phyloP scores from a whole-genome alignment of 2,797 vertebrate species.

The Vespertilio murinus region DNA sequence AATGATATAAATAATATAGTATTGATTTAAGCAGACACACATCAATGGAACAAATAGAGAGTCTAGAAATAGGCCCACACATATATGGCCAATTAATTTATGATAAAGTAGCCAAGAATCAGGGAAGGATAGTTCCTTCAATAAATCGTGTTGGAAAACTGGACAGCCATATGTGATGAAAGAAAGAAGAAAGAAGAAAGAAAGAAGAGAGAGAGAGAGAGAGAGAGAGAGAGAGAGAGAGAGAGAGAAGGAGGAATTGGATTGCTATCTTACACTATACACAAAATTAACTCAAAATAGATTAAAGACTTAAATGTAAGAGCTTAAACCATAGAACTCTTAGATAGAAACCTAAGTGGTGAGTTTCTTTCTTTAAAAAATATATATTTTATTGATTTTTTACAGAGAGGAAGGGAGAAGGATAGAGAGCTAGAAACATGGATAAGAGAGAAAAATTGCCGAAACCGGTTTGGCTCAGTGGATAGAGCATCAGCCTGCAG shows the following conservation, averaged over 20 bases:
- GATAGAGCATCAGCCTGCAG: too few species aligned
- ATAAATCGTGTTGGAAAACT: background rate
- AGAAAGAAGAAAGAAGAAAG: too few species aligned
- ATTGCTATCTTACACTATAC: background rate
- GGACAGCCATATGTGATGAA: background rate
- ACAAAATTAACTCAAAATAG: background rate
- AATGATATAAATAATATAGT: background rate
- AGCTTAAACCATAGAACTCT: background rate
- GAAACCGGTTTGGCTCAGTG: too few species aligned
- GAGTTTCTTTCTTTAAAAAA: background rate
- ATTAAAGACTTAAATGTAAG: background rate
- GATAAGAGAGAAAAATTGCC: too few species aligned
- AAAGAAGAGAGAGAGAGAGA: background rate
- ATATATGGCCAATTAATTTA: too few species aligned
- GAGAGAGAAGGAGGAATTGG: background rate
- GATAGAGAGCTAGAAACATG: too few species aligned
- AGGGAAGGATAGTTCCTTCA: background rate
- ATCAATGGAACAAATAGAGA: background rate
- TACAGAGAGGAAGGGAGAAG: too few species aligned
- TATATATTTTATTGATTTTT: too few species aligned
- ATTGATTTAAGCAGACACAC: background rate
- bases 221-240: background rate
- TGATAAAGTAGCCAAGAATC: background rate
- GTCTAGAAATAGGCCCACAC: background rate
- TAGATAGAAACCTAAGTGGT: background rate